phyloP scores from a whole-genome alignment of 2,113 vertebrate species.

The Xyrauchen texanus region DNA sequence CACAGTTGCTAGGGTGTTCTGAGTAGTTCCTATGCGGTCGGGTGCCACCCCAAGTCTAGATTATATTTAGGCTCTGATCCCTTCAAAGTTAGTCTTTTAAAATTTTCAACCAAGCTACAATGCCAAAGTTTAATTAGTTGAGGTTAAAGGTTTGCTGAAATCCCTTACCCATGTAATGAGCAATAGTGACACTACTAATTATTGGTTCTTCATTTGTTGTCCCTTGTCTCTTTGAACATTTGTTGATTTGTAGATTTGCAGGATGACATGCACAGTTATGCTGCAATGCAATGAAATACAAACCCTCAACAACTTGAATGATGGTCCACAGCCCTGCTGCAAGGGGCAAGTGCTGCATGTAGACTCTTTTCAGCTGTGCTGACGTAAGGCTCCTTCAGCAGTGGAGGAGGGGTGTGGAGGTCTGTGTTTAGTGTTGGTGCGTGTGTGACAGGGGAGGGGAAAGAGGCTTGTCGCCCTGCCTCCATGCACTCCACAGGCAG shows the following conservation, averaged over 20 bases:
- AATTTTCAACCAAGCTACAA: too few relatives aligned
- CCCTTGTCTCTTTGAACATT: too few relatives aligned
- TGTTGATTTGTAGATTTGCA: not conserved
- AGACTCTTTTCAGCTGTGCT: constrained; percentile 26
- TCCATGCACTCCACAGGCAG: constrained; percentile 67
- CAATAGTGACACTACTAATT: too few relatives aligned
- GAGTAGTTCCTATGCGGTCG: too few relatives aligned
- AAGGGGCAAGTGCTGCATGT: constrained; percentile 26
- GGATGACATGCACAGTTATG: not conserved
- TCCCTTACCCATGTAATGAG: too few relatives aligned
- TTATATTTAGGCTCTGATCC: too few relatives aligned
- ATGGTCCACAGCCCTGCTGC: constrained; percentile 27
- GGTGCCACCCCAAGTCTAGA: too few relatives aligned
- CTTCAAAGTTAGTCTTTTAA: too few relatives aligned
- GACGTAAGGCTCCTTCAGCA: constrained; percentile 52
- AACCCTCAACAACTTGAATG: not conserved
- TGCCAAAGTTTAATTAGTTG: too few relatives aligned
- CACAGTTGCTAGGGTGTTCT: too few relatives aligned
- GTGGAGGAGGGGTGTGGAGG: constrained; percentile 58
- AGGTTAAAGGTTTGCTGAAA: too few relatives aligned
- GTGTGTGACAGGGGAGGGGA: constrained; percentile 57
- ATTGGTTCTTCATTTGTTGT: too few relatives aligned
- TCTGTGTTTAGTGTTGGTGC: constrained; percentile 49
- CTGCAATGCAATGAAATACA: constrained; percentile 2
- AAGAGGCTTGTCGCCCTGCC: constrained; percentile 69